Conservation (phyloP, 2,797 vertebrate genomes). For the Lepilemur septentrionalis region DNA sequence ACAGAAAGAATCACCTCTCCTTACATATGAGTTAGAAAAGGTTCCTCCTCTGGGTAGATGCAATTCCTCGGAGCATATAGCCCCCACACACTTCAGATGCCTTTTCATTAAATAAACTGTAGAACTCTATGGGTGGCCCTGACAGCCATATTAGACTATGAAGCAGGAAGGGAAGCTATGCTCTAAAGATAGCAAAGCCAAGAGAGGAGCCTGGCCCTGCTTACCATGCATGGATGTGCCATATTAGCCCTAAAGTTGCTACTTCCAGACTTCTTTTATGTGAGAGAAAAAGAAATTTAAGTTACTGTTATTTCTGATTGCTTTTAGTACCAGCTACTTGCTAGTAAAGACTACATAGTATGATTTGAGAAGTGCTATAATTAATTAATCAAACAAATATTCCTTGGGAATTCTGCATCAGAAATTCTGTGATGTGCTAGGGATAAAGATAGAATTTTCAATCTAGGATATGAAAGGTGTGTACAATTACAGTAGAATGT, state of each 20-base stretch:
- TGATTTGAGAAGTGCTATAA: background rate
- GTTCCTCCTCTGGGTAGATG: background rate
- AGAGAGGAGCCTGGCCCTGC: background rate
- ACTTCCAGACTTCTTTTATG: background rate
- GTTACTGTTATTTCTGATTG: slow-evolving; percentile 32
- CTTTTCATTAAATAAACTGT: background rate
- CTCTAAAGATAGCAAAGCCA: slow-evolving; percentile 14
- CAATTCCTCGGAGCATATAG: background rate
- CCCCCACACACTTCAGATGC: background rate
- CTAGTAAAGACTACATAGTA: slow-evolving; percentile 24
- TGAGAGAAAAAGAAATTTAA: background rate
- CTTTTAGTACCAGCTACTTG: slow-evolving; percentile 2
- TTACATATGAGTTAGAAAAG: slow-evolving; percentile 1
- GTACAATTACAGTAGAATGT: background rate
- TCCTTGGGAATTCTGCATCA: slow-evolving; percentile 38
- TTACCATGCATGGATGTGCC: background rate
- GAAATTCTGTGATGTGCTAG: slow-evolving; percentile 6
- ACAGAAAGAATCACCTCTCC: background rate
- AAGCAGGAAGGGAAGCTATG: background rate
- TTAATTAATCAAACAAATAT: slow-evolving; percentile 22
- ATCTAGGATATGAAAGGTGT: background rate
- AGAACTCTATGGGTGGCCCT: background rate
- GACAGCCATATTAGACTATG: background rate
- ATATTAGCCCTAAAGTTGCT: background rate
- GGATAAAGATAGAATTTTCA: background rate